Percentiles rank a stretch among this genome's conserved stretches.
Evolutionary conservation across 2,113 vertebrate genomes (phyloP).

Genomic region (Bujurquina vittata): DNA sequence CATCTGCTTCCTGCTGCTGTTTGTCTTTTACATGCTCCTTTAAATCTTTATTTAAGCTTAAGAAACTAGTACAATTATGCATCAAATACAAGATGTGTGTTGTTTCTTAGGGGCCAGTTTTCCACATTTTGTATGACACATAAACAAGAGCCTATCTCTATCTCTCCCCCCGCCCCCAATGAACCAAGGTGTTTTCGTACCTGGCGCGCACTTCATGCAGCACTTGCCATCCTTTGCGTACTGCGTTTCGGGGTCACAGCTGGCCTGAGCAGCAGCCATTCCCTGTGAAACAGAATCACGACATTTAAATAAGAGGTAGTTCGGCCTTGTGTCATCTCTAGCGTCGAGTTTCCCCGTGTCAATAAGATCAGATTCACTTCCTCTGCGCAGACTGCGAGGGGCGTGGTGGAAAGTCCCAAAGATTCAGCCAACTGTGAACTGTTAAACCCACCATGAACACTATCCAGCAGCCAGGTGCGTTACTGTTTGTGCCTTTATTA

Average conservation of each 20-base stretch:
- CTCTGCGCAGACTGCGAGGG: background rate
- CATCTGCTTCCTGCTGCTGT: background rate
- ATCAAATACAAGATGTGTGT: background rate
- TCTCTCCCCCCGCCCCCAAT: too few species aligned
- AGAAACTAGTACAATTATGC: background rate
- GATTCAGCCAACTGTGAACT: background rate
- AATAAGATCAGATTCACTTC: conserved; percentile 7
- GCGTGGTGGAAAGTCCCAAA: conserved; percentile 69
- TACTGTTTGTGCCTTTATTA: accelerated
- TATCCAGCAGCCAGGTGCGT: background rate
- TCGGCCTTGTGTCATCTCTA: background rate
- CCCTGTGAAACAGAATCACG: conserved; percentile 26
- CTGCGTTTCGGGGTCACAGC: conserved; percentile 60
- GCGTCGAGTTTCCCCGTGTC: background rate
- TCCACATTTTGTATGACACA: too few species aligned
- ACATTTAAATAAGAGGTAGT: background rate
- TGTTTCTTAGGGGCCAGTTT: background rate
- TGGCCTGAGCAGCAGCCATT: background rate
- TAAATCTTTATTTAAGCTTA: accelerated
- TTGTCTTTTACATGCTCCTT: background rate
- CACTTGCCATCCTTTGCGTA: conserved; percentile 35
- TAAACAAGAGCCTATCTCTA: too few species aligned
- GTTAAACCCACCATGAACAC: background rate
- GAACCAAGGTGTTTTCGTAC: too few species aligned
- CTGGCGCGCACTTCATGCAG: conserved; percentile 74